Evolutionary conservation across 2,113 vertebrate genomes (phyloP), one percentile per base, ranked within the genome.

Genomic region (Donacobius atricapilla): DNA sequence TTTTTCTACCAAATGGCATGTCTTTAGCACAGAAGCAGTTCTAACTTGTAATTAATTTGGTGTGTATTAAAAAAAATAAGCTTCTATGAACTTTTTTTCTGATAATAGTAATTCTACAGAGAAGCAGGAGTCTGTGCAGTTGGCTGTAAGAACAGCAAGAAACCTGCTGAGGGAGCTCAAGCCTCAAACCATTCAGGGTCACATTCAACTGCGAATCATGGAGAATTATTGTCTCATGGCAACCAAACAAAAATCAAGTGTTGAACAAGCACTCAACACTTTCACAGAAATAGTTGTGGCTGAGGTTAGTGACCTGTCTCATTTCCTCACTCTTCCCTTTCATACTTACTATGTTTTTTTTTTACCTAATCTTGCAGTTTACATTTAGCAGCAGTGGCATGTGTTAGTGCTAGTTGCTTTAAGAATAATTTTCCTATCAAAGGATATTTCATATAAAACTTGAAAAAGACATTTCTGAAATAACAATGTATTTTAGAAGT

Each of bases 161-260:
- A 99, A 99, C 90, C 99, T 99, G 69, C 97, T 99, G 79, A 99
- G 99, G 93, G 99, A 99, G 83, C 97, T 99, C 44, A 99, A 98
- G 95, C 99, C 99, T 31, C 99, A 99, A 97, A 99, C 99, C 1
- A 13, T 96, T 27, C 98, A 99, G 44, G 99, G 99, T 90, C 98
- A 99, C 3, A 23, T 98, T n/a, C 99, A 99, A 50, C 98, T 99
- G 76, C 97, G 97, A 76, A 98, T 99, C 91, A 98, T 99, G 98
- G 99, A 99, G 97, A 99, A 99, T 97, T 99, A 99, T 89, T 99
- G 99, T 96, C 89, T 98, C 12, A 97, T 99, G 98, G 99, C 99
- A 54, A 99, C 99, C 47, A 99, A 99, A 93, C 99, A 99, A 95
- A 99, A 99, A 95, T 96, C 98, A 71, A 99, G 94, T 33, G 98